A percentile compares a stretch with the other conserved stretches of the same genome.
These are phyloP conservation scores for Notamacropus eugenii DNA, from an alignment of 2,797 vertebrate genomes.

Conservation along the genomic window DNA sequence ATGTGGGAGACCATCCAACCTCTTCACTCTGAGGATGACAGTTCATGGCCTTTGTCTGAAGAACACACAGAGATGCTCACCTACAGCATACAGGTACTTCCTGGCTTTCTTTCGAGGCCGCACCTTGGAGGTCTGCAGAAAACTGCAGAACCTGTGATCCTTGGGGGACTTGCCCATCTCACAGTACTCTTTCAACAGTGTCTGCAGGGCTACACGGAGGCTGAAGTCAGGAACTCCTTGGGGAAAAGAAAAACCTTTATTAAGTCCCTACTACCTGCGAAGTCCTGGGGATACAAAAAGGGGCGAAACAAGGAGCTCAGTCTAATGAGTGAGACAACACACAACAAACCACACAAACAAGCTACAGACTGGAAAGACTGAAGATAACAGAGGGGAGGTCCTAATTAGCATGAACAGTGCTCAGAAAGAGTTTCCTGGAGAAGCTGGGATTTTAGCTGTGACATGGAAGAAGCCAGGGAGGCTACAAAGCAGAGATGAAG, in stretches of 20 bases:
- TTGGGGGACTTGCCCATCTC: slow-evolving; percentile 94
- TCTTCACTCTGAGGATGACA: slow-evolving; percentile 34
- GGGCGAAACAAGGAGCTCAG: not conserved
- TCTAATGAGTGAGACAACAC: not conserved
- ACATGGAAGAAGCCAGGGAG: not conserved
- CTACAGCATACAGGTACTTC: slow-evolving; percentile 98
- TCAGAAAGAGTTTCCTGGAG: not conserved
- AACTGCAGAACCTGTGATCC: slow-evolving; percentile 93
- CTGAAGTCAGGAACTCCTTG: slow-evolving; percentile 96
- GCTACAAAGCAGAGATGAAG: not conserved
- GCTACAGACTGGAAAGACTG: not conserved
- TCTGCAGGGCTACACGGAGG: slow-evolving; percentile 97
- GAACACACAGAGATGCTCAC: slow-evolving; percentile 83
- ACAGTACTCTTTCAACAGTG: slow-evolving; percentile 96
- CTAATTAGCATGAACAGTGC: not conserved
- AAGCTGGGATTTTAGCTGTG: not conserved
- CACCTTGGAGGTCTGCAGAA: slow-evolving; percentile 92
- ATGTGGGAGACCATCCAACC: not conserved
- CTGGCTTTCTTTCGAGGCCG: slow-evolving; percentile 96
- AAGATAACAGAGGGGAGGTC: not conserved
- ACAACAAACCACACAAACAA: not conserved
- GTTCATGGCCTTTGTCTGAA: slow-evolving; percentile 63
- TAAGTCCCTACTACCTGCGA: not conserved
- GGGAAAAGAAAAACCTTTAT: slow-evolving; percentile 26
- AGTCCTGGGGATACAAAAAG: not conserved